Conservation (phyloP, 2,888 invertebrate genomes). For the Baccha elongata region DNA sequence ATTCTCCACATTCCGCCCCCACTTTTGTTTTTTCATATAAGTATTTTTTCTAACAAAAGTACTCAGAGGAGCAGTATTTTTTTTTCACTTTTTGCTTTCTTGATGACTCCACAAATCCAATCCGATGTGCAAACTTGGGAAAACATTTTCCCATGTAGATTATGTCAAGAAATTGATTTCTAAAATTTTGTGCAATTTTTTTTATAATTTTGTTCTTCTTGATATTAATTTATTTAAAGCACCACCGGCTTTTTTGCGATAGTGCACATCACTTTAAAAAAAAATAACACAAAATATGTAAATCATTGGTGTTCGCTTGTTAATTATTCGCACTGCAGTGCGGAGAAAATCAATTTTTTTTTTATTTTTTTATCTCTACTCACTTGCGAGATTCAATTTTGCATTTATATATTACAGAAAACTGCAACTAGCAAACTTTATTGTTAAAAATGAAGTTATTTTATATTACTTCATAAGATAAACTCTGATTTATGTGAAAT, state of each 20-base stretch:
- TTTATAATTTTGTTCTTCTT: neutral
- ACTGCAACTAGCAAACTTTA: constrained; percentile 15
- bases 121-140: constrained; percentile 29
- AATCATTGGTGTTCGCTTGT: constrained; percentile 61
- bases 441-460: constrained; percentile 12
- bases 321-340: constrained; percentile 67
- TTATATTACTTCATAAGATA: constrained; percentile 19
- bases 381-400: constrained; percentile 66
- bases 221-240: constrained; percentile 13
- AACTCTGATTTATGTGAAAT: constrained; percentile 39
- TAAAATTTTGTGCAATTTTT: neutral
- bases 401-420: constrained; percentile 27
- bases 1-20: constrained; percentile 59
- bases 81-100: constrained; percentile 16
- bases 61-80: constrained; percentile 40
- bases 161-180: too few species aligned
- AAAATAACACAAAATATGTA: constrained; percentile 48
- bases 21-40: constrained; percentile 19
- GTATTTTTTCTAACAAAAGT: constrained; percentile 23
- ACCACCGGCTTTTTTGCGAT: constrained; percentile 69
- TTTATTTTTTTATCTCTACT: constrained; percentile 49
- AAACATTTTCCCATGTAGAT: constrained; percentile 9
- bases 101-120: constrained; percentile 27
- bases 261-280: constrained; percentile 61
- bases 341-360: constrained; percentile 47